Evolutionary conservation across 2,113 vertebrate species (phyloP), one percentile per base, ranked within the genome.

Genomic region (Illadopsis cleaveri): DNA sequence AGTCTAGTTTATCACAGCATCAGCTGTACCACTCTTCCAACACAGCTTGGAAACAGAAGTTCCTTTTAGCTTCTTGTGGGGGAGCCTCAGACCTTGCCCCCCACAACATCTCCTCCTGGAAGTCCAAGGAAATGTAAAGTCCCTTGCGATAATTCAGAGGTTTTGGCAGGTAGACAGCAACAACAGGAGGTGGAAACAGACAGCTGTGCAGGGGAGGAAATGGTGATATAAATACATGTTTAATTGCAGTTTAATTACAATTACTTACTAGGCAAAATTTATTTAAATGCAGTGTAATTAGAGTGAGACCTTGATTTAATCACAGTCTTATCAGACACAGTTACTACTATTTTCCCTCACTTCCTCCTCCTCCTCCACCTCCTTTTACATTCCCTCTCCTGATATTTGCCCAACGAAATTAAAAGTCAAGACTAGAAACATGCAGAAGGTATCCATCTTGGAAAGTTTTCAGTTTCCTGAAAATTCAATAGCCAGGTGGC

Each of bases 171-270:
- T 97, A 97, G 87, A 95, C 62, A 95, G 90, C 82, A 97, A 84
- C 96, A 94, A 83, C 91, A 95, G 95, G 94, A 97, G 95, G 93
- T 95, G 82, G 88, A 91, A 95, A 94, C 18, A 97, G 95, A 92
- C 98, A 98, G 97, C 97, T 98, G 97, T 94, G 92, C 33, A 64
- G 94, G 71, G 87, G 94, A 97, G 94, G 97, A 97, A 90, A 94
- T 92, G 87, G 97, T 79, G 98, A 97, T 98, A 98, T 98, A 98
- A 98, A 98, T 98, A 98, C 90, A 97, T 96, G 97, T 98, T 97
- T 98, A 98, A 98, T 98, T 98, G 98, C 97, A 97, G 96, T 96
- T 97, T 98, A 98, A 97, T 98, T 98, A 98, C 97, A 97, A 98
- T 98, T 98, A 98, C 97, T 97, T 98, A 98, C 97, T 91, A 98